These are phyloP conservation scores for Eulemur albifrons DNA, from an alignment of 2,797 vertebrate genomes.

Conservation along the genomic window DNA sequence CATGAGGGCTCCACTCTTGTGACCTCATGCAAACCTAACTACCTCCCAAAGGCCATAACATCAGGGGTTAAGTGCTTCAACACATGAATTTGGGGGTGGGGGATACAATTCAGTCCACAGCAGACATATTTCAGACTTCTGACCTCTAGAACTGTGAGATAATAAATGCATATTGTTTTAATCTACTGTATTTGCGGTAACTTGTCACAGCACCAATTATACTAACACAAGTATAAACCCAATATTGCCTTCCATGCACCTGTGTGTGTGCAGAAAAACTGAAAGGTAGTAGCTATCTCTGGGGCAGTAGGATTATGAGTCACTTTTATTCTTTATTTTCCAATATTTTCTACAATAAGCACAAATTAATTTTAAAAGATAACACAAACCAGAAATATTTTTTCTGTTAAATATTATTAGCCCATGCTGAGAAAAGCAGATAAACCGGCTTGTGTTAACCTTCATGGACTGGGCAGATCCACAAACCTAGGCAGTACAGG, in stretches of 20 bases:
- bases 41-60: background rate
- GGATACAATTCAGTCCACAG: background rate
- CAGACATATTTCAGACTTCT: background rate
- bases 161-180: background rate
- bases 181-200: background rate
- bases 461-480: background rate
- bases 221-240: background rate
- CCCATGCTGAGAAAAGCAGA: background rate
- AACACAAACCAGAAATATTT: background rate
- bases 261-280: background rate
- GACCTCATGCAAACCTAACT: background rate
- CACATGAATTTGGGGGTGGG: background rate
- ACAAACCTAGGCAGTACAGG: background rate
- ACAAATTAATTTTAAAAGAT: slow-evolving; percentile 31
- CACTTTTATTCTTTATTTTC: background rate
- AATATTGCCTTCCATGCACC: background rate
- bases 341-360: background rate
- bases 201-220: background rate
- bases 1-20: background rate
- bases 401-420: background rate
- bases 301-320: background rate
- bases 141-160: background rate
- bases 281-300: background rate
- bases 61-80: background rate
- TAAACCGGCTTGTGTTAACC: background rate